phyloP scores from a whole-genome alignment of 2,113 vertebrate genomes.

The Epinephelus fuscoguttatus region DNA sequence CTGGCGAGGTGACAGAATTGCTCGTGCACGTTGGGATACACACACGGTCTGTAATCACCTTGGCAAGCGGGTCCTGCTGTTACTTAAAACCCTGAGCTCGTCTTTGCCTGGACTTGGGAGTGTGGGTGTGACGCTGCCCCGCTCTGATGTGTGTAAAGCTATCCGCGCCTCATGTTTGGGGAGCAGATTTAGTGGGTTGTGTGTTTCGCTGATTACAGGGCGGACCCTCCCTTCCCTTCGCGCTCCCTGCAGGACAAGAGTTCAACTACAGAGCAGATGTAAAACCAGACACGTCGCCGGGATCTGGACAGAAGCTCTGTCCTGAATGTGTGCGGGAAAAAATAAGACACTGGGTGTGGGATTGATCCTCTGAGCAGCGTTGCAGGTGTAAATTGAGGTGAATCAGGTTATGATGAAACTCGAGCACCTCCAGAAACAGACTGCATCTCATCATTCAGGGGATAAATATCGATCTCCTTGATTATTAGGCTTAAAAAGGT shows the following conservation, averaged over 20 bases:
- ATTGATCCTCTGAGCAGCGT: neutral
- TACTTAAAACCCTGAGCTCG: slow-evolving; percentile 46
- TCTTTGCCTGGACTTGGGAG: slow-evolving; percentile 39
- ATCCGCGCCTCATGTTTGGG: slow-evolving; percentile 51
- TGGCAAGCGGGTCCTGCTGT: slow-evolving; percentile 1
- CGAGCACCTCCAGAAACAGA: neutral
- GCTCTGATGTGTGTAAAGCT: slow-evolving; percentile 6
- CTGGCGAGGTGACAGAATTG: slow-evolving; percentile 26
- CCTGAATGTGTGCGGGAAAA: neutral
- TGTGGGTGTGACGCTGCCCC: neutral
- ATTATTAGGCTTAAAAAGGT: slow-evolving; percentile 21
- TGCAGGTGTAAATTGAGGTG: neutral
- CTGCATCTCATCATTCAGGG: neutral
- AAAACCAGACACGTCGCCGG: neutral
- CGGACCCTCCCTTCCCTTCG: slow-evolving; percentile 3
- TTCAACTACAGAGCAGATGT: slow-evolving; percentile 57
- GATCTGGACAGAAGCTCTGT: neutral
- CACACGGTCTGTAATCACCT: slow-evolving; percentile 16
- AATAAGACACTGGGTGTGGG: neutral
- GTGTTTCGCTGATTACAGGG: slow-evolving; percentile 61
- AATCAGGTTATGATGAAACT: slow-evolving; percentile 31
- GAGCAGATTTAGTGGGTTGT: slow-evolving; percentile 42
- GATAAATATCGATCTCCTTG: slow-evolving; percentile 26
- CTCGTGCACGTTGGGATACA: neutral
- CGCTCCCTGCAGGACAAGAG: slow-evolving; percentile 18